These are phyloP conservation scores for Falco novaeseelandiae DNA, from an alignment of 2,797 vertebrate genomes.

Conservation along the genomic window DNA sequence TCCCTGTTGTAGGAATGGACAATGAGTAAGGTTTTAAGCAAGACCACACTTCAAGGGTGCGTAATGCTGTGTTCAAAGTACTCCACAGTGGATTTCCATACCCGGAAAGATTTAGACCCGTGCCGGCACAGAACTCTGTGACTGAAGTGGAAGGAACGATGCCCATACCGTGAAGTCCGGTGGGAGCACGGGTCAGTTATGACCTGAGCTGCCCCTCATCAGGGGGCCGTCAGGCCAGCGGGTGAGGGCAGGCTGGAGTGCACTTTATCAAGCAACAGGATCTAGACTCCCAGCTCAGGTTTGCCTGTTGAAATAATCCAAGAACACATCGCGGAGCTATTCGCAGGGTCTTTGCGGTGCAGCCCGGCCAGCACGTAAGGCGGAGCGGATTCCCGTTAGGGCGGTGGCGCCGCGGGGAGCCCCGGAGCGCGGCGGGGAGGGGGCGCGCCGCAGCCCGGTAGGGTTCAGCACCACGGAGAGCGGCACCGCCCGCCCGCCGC, in stretches of 20 bases:
- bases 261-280: neutral
- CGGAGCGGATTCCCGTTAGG: neutral
- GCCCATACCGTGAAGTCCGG: neutral
- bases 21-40: neutral
- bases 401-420: neutral
- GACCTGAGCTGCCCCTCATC: neutral
- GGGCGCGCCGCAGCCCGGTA: neutral
- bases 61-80: neutral
- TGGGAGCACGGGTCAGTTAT: neutral
- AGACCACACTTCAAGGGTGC: neutral
- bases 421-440: neutral
- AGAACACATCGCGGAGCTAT: neutral
- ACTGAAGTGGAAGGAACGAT: neutral
- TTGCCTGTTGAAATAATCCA: neutral
- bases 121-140: neutral
- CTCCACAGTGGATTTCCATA: neutral
- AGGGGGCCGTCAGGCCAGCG: neutral
- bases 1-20: neutral
- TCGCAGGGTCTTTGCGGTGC: neutral
- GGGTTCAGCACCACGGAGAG: conserved; percentile 26
- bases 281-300: neutral
- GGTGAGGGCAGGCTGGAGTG: neutral
- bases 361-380: neutral
- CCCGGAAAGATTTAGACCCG: neutral
- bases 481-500: neutral